Conservation (phyloP, 2,888 invertebrate species). For the Meiosimyza platycephala region DNA sequence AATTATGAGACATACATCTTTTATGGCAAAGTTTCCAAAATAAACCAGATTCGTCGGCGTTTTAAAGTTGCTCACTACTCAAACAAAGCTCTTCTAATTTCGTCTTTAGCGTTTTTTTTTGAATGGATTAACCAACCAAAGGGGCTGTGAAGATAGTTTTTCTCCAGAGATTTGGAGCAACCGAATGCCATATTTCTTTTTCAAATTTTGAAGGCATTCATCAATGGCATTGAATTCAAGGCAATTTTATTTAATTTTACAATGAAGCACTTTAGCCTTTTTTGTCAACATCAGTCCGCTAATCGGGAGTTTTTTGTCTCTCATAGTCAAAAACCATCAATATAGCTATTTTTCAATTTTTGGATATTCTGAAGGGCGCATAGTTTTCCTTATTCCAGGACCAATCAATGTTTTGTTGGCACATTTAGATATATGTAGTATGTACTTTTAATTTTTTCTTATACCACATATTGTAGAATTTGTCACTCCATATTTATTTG, state of each 20-base stretch:
- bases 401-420: background rate
- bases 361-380: background rate
- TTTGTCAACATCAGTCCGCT: too few species aligned
- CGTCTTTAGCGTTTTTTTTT: conserved; percentile 18
- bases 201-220: conserved; percentile 15
- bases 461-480: too few species aligned
- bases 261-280: background rate
- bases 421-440: too few species aligned
- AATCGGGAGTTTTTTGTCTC: too few species aligned
- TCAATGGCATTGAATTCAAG: too few species aligned
- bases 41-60: conserved; percentile 33
- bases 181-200: conserved; percentile 36
- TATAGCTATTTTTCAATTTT: background rate
- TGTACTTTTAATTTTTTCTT: too few species aligned
- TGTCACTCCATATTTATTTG: too few species aligned
- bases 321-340: conserved; percentile 4
- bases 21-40: conserved; percentile 34
- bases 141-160: conserved; percentile 32
- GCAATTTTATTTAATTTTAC: too few species aligned
- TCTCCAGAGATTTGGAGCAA: conserved; percentile 31
- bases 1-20: conserved; percentile 13
- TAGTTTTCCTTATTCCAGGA: background rate
- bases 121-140: conserved; percentile 36
- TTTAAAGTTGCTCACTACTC: too few species aligned
- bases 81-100: conserved; percentile 34